Conservation (phyloP, 1,140 invertebrate genomes). For the Aphelenchoides avenae region DNA sequence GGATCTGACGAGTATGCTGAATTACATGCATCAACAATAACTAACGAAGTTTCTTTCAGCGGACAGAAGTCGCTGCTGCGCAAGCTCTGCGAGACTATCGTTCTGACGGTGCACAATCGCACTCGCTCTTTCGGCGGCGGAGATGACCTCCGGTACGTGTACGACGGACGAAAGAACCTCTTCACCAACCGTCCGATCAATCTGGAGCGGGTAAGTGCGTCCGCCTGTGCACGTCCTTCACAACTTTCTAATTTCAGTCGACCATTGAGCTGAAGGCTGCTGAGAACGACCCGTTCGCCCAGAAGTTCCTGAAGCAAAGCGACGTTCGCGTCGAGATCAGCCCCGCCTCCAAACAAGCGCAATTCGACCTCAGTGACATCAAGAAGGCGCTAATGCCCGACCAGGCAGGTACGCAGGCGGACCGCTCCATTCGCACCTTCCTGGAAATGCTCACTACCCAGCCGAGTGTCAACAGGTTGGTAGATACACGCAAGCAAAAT, state of each 20-base stretch:
- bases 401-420: conserved; percentile 1
- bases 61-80: conserved; percentile 3
- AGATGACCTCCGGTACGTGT: background rate
- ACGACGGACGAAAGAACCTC: conserved; percentile 1
- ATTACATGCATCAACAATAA: too few species aligned
- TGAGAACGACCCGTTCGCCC: background rate
- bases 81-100: background rate
- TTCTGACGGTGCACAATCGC: background rate
- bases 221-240: background rate
- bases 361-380: conserved; percentile 8
- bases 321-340: too few species aligned
- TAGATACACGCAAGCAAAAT: too few species aligned
- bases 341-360: conserved; percentile 17
- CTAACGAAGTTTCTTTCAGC: background rate
- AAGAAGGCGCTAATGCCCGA: conserved; percentile 4
- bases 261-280: background rate
- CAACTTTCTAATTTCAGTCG: conserved; percentile 1
- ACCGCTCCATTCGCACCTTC: conserved; percentile 5
- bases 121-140: background rate
- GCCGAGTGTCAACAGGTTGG: conserved; percentile 15
- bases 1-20: too few species aligned
- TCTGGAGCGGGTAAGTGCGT: conserved; percentile 5
- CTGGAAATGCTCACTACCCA: conserved; percentile 17
- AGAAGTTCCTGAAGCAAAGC: background rate
- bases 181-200: conserved; percentile 6